Percentiles rank a stretch among this genome's conserved stretches.
phyloP scores from a whole-genome alignment of 2,113 vertebrate genomes.

The Propithecus coquereli region DNA sequence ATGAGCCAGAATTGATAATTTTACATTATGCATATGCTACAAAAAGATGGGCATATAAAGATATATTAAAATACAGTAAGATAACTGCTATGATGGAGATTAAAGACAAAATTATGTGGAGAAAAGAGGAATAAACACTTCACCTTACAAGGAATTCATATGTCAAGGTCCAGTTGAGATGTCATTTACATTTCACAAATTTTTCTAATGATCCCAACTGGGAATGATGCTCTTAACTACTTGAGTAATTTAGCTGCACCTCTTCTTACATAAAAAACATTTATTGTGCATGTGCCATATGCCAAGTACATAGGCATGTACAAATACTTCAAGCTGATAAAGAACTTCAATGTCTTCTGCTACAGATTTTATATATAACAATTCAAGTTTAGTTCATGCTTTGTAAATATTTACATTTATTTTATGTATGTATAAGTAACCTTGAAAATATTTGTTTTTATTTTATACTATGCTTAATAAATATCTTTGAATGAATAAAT shows the following conservation, averaged over 20 bases:
- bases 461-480: neutral
- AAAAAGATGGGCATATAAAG: neutral
- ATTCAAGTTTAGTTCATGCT: neutral
- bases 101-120: neutral
- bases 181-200: neutral
- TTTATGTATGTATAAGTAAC: neutral
- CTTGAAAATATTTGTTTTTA: neutral
- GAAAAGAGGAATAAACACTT: neutral
- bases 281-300: neutral
- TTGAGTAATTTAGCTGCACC: neutral
- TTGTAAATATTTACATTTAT: neutral
- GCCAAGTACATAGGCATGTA: neutral
- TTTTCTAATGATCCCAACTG: neutral
- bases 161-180: neutral
- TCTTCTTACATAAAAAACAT: neutral
- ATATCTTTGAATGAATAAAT: neutral
- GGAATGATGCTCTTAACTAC: neutral
- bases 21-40: neutral
- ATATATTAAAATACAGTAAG: neutral
- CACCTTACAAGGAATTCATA: neutral
- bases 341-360: neutral
- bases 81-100: neutral
- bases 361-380: neutral
- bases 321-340: neutral
- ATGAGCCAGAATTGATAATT: neutral